phyloP scores from a whole-genome alignment of 2,797 vertebrate genomes.

The Gorsachius magnificus region DNA sequence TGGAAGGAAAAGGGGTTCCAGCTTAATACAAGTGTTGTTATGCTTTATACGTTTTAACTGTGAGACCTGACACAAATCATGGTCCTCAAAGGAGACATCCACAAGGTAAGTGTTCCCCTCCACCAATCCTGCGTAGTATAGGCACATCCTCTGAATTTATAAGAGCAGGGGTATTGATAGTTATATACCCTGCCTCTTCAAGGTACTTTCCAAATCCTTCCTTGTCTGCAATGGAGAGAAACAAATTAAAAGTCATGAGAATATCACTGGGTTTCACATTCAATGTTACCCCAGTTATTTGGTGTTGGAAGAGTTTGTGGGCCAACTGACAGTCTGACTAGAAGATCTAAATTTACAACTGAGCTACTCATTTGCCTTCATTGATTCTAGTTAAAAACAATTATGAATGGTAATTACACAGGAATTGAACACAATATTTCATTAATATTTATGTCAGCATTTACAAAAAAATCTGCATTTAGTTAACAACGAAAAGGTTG shows the following conservation, averaged over 20 bases:
- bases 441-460: neutral
- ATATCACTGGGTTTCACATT: neutral
- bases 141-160: neutral
- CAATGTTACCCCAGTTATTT: neutral
- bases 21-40: neutral
- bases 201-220: neutral
- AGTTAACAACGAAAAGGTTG: neutral
- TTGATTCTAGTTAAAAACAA: neutral
- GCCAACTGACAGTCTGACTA: neutral
- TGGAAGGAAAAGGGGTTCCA: neutral
- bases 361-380: neutral
- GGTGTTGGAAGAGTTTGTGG: neutral
- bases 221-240: neutral
- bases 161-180: neutral
- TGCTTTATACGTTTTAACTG: neutral
- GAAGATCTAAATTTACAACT: neutral
- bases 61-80: neutral
- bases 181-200: neutral
- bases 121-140: too few species aligned
- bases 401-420: neutral
- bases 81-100: neutral
- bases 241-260: neutral
- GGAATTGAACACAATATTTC: neutral
- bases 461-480: neutral
- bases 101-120: accelerated